Base-by-base conservation (phyloP, 2,888 invertebrate genomes). In the Dynastes hyllus region DNA sequence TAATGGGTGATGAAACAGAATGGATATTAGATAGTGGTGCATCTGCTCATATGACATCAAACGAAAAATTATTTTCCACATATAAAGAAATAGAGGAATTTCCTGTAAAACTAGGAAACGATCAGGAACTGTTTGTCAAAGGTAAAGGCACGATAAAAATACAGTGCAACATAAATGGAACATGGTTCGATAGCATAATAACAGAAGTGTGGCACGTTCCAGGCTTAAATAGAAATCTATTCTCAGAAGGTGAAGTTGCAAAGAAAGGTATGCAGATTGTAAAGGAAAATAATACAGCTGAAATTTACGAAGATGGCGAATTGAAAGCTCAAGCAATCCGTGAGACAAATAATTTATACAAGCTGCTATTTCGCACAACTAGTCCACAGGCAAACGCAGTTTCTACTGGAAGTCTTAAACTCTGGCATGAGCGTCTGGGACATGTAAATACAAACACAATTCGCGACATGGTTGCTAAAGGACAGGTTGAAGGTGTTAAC, bases 171-270 rank as follows among this genome's bases (percentile, higher is more conserved):
- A n/a, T n/a, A n/a, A n/a, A n/a, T n/a, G 85, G 69, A 79, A 29
- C 58, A 80, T 29, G 67, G 81, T 2, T 22, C 66, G 2, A 81
- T 86, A 32, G 75, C n/a, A n/a, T n/a, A n/a, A 82, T 2, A 80
- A 85, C 80, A n/a, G n/a, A n/a, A n/a, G 83, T 84, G 51, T 70
- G 84, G 78, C 87, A 85, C 82, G 84, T 88, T 3, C 87, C 86
- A 9, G 81, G 80, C 0, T 79, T 88, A n/a, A 67, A 81, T 13
- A 84, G 84, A 81, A 87, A 88, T 76, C 69, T 88, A 11, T 87
- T 87, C 76, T 88, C 86, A 0, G 86, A 87, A 79, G 87, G 86
- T 0, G 83, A 76, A 0, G 77, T 82, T 1, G 85, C 83, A 2
- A 80, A 82, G 13, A 84, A 85, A 80, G 84, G 84, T 0, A 84